phyloP scores from a whole-genome alignment of 1,140 invertebrate genomes.

The Triops longicaudatus region DNA sequence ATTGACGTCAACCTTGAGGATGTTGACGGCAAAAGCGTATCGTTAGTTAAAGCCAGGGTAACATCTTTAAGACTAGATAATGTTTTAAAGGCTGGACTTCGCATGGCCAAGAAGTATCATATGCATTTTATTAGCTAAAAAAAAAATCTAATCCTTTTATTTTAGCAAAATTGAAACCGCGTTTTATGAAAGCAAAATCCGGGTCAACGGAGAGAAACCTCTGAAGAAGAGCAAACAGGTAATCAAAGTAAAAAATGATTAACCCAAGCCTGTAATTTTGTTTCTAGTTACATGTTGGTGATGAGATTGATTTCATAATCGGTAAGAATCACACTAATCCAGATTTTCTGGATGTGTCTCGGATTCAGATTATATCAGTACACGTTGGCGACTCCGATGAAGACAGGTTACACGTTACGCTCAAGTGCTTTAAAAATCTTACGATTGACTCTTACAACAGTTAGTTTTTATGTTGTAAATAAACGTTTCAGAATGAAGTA shows the following conservation, averaged over 20 bases:
- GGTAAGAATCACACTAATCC: constrained; percentile 49
- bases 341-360: constrained; percentile 49
- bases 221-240: constrained; percentile 53
- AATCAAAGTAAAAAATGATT: constrained; percentile 33
- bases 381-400: constrained; percentile 35
- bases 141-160: neutral
- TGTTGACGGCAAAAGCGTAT: constrained; percentile 40
- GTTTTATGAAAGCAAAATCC: constrained; percentile 55
- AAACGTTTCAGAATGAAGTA: neutral
- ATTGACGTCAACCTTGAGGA: constrained; percentile 37
- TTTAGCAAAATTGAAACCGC: constrained; percentile 28
- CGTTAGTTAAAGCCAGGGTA: constrained; percentile 49
- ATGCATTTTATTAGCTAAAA: neutral
- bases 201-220: constrained; percentile 55
- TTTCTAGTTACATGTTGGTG: constrained; percentile 45
- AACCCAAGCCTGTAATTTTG: constrained; percentile 22
- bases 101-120: constrained; percentile 51
- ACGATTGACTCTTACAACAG: constrained; percentile 50
- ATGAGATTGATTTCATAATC: constrained; percentile 57
- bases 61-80: constrained; percentile 54
- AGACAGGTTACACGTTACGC: constrained; percentile 42
- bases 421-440: constrained; percentile 50
- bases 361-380: constrained; percentile 47
- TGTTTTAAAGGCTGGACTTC: constrained; percentile 54
- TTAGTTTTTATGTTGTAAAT: neutral